These are phyloP conservation scores for Eurystomus gularis DNA, from an alignment of 2,113 vertebrate species.

Conservation along the genomic window DNA sequence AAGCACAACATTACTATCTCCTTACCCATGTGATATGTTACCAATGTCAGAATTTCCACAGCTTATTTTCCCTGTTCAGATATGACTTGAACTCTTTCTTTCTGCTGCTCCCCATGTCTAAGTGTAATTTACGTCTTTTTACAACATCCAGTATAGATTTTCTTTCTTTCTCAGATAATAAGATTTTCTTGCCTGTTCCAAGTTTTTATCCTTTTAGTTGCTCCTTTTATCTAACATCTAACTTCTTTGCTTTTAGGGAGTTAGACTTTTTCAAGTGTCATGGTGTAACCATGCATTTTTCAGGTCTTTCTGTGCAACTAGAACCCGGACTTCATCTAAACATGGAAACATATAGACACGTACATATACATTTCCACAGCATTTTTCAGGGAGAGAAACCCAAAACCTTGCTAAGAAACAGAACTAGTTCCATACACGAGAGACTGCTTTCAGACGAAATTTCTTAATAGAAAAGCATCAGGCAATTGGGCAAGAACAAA, in stretches of 20 bases:
- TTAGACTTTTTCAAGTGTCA: not conserved
- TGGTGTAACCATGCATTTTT: not conserved
- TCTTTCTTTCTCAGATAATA: not conserved
- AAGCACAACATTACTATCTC: not conserved
- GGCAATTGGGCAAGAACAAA: not conserved
- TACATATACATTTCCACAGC: not conserved
- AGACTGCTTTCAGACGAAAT: not conserved
- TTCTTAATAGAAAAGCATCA: not conserved
- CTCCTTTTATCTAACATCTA: not conserved
- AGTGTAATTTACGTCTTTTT: not conserved
- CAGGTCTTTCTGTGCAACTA: not conserved
- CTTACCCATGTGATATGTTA: not conserved
- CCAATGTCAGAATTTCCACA: not conserved
- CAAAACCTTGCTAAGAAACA: not conserved
- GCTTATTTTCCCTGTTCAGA: not conserved
- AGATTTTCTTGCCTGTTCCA: not conserved
- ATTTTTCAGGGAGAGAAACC: not conserved
- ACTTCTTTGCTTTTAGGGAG: not conserved
- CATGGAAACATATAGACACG: not conserved
- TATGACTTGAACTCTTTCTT: not conserved
- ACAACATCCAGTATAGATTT: not conserved
- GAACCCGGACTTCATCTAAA: not conserved
- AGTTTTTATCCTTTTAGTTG: not conserved
- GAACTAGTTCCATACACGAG: not conserved
- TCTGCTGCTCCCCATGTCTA: not conserved